Evolutionary conservation across 2,888 invertebrate species (phyloP).

Genomic region (Parelbella ahira): DNA sequence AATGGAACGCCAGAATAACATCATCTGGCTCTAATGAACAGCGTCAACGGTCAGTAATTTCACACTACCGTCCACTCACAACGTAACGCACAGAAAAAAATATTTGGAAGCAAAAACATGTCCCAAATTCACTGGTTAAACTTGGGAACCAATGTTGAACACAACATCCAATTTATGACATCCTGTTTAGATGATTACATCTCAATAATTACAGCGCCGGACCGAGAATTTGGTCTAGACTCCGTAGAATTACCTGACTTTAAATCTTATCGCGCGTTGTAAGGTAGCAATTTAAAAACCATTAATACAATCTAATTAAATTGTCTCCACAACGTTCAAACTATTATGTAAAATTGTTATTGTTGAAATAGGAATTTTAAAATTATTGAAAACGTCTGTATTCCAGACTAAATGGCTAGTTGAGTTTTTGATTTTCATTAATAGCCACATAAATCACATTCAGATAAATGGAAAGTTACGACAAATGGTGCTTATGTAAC

Average conservation of each 20-base stretch:
- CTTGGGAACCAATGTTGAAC: slow-evolving; percentile 34
- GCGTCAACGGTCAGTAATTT: slow-evolving; percentile 32
- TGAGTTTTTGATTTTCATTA: too few species aligned
- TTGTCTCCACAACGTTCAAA: too few species aligned
- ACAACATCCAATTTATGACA: slow-evolving; percentile 51
- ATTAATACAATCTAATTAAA: slow-evolving; percentile 13
- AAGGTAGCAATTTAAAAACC: slow-evolving; percentile 36
- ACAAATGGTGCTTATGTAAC: too few species aligned
- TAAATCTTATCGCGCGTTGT: slow-evolving; percentile 27
- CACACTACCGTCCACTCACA: slow-evolving; percentile 25
- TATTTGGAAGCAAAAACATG: slow-evolving; percentile 12
- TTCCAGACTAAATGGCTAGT: too few species aligned
- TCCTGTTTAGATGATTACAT: slow-evolving; percentile 59
- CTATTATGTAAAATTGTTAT: too few species aligned
- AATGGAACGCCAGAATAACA: too few species aligned
- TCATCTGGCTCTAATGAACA: slow-evolving; percentile 24
- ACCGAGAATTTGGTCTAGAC: slow-evolving; percentile 35
- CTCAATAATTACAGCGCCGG: slow-evolving; percentile 58
- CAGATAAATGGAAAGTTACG: too few species aligned
- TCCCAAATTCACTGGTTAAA: slow-evolving; percentile 32
- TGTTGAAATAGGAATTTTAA: too few species aligned
- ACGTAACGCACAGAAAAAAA: slow-evolving; percentile 31
- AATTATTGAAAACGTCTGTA: too few species aligned
- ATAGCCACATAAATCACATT: too few species aligned
- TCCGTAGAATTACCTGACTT: slow-evolving; percentile 30